A percentile compares a stretch with the other conserved stretches of the same genome.
phyloP scores from a whole-genome alignment of 1,140 invertebrate species.

The Eriocheir sinensis region DNA sequence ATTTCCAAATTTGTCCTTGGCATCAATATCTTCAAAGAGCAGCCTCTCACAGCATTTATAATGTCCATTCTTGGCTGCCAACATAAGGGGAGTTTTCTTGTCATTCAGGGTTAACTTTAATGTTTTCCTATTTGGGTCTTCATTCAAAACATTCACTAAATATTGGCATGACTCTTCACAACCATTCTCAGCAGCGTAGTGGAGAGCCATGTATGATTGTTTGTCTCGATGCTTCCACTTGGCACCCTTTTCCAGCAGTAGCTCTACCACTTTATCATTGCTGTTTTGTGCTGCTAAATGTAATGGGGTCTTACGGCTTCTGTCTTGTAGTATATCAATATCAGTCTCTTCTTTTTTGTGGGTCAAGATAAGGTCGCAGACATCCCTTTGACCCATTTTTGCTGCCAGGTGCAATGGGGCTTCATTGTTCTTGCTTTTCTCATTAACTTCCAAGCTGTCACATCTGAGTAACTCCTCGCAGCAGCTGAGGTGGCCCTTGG shows the following conservation, averaged over 20 bases:
- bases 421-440: neutral
- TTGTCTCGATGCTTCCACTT: constrained; percentile 52
- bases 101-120: constrained; percentile 46
- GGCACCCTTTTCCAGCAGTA: constrained; percentile 55
- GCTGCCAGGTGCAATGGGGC: neutral
- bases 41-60: constrained; percentile 59
- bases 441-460: neutral
- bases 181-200: constrained; percentile 70
- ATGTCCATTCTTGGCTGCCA: constrained; percentile 65
- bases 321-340: too few species aligned
- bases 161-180: constrained; percentile 57
- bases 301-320: neutral
- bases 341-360: neutral
- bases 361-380: neutral
- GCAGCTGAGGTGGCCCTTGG: neutral
- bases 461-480: neutral
- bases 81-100: constrained; percentile 62
- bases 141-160: neutral
- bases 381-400: neutral
- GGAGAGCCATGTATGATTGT: constrained; percentile 42
- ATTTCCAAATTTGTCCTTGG: constrained; percentile 33
- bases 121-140: constrained; percentile 38
- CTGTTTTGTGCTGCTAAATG: constrained; percentile 27
- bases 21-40: constrained; percentile 46
- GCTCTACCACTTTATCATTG: constrained; percentile 24